Evolutionary conservation across 2,797 vertebrate genomes (phyloP).

Genomic region (Lycodopsis pacificus): DNA sequence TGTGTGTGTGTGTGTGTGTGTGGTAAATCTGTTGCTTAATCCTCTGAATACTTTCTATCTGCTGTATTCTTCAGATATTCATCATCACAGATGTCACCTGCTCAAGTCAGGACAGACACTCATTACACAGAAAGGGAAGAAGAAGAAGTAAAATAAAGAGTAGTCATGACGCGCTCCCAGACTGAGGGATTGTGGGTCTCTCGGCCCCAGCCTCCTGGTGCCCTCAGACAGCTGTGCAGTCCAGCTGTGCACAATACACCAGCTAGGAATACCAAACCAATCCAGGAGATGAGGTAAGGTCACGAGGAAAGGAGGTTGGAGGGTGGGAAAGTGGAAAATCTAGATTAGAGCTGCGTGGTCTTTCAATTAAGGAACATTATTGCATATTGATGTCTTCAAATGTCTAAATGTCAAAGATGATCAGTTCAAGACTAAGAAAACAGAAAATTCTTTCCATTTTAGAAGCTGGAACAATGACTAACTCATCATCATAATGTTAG

Average conservation of each 20-base stretch:
- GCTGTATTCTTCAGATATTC: conserved; percentile 22
- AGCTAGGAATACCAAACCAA: conserved; percentile 35
- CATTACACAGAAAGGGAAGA: not conserved
- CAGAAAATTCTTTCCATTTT: not conserved
- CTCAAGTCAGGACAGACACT: conserved; percentile 13
- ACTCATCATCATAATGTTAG: not conserved
- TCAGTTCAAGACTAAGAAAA: not conserved
- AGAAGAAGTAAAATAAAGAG: not conserved
- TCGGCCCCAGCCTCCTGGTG: not conserved
- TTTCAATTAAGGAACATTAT: not conserved
- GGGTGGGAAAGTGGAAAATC: not conserved
- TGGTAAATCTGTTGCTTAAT: conserved; percentile 23
- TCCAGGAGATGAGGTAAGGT: conserved; percentile 9
- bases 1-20: conserved; percentile 28
- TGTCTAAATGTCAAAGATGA: not conserved
- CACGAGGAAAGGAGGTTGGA: not conserved
- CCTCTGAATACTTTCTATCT: conserved; percentile 29
- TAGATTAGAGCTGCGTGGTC: not conserved
- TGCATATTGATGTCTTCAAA: not conserved
- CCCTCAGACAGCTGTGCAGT: conserved; percentile 57
- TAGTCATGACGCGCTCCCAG: conserved; percentile 20
- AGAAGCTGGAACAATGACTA: not conserved
- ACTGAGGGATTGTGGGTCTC: conserved; percentile 22
- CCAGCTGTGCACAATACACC: conserved; percentile 55
- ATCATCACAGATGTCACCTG: conserved; percentile 12